Base-by-base conservation (phyloP, 23 tunicate species). In the Aplidium turbinatum region DNA sequence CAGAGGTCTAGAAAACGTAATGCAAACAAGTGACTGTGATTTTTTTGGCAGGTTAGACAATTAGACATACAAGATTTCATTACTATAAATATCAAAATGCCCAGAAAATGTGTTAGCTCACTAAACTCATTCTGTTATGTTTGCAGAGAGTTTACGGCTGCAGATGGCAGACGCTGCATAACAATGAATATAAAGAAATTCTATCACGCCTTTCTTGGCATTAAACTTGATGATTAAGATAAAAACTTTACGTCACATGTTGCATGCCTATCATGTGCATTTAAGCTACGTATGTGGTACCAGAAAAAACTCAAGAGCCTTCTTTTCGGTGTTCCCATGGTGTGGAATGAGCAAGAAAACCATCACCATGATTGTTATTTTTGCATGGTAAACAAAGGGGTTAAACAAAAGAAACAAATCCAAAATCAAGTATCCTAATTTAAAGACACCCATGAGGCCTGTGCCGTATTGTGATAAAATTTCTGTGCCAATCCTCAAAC, bases 311-410 rank as follows among this genome's bases (percentile, higher is more conserved):
- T n/a, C 31, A 56, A 56, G 48, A 57, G 31, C 48, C 48, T 74
- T 34, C 79, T 68, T 55, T 74, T 74, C 57, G 67, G 68, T n/a
- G 79, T 74, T 30, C 79, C 79, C 11, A 57, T 74, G 79, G 67
- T 74, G n/a, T 74, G 68, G 79, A 56, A 68, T 21, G 79, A 74
- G 68, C 65, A 56, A 56, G 3, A 35, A 54, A 1, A 57, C 51
- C 79, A 74, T 57, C 31, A 20, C 31, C n/a, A 56, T 32, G 79
- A 74, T 25, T 74, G 79, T 74, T 74, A 33, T 36, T 57, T 74
- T 34, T 74, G 79, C 26, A 56, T 74, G 48, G 51, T 57, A 31
- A 74, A 57, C 30, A 57, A 74, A 36, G 47, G 68, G 67, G 51
- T 51, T 74, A 55, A 55, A 34, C 68, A 35, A 20, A 57, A 74